Conservation (phyloP, 2,797 vertebrate species). For the Hippocampus kuda region DNA sequence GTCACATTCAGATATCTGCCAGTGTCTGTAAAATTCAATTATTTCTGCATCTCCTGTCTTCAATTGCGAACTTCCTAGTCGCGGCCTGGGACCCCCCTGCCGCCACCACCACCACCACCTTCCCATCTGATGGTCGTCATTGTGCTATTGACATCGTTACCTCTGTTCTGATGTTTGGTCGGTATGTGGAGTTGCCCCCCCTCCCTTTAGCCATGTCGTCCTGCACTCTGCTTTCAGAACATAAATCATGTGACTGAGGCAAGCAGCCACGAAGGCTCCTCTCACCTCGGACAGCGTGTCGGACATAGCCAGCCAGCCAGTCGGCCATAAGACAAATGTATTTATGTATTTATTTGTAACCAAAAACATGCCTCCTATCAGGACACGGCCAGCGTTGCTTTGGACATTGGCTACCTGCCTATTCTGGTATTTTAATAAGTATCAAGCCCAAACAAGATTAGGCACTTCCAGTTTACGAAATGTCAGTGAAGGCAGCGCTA, state of each 20-base stretch:
- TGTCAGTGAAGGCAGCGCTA: slow-evolving; percentile 73
- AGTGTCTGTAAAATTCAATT: slow-evolving; percentile 77
- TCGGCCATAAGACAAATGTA: slow-evolving; percentile 71
- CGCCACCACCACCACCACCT: slow-evolving; percentile 10
- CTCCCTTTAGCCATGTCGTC: slow-evolving; percentile 37
- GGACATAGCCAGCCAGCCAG: slow-evolving; percentile 39
- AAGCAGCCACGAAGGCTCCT: slow-evolving; percentile 53
- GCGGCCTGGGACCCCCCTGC: slow-evolving; percentile 18
- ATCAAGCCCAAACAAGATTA: slow-evolving; percentile 76
- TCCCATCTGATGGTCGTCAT: slow-evolving; percentile 33
- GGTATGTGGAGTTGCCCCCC: slow-evolving; percentile 8
- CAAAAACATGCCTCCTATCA: slow-evolving; percentile 65
- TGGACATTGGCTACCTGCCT: slow-evolving; percentile 58
- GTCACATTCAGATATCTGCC: slow-evolving; percentile 81
- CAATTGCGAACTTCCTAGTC: slow-evolving; percentile 40
- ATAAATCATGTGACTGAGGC: slow-evolving; percentile 69
- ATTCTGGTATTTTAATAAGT: slow-evolving; percentile 76
- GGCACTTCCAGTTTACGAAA: slow-evolving; percentile 73
- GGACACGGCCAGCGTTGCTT: slow-evolving; percentile 49
- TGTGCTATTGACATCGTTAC: slow-evolving; percentile 37
- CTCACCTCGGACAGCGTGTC: slow-evolving; percentile 58
- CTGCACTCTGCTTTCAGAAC: slow-evolving; percentile 36
- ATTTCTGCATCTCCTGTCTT: slow-evolving; percentile 64
- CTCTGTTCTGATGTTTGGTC: slow-evolving; percentile 15
- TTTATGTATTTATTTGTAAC: slow-evolving; percentile 70